Evolutionary conservation across 2,797 vertebrate species (phyloP), one percentile per base, ranked within the genome.

Genomic region (Ambastaia sidthimunki): DNA sequence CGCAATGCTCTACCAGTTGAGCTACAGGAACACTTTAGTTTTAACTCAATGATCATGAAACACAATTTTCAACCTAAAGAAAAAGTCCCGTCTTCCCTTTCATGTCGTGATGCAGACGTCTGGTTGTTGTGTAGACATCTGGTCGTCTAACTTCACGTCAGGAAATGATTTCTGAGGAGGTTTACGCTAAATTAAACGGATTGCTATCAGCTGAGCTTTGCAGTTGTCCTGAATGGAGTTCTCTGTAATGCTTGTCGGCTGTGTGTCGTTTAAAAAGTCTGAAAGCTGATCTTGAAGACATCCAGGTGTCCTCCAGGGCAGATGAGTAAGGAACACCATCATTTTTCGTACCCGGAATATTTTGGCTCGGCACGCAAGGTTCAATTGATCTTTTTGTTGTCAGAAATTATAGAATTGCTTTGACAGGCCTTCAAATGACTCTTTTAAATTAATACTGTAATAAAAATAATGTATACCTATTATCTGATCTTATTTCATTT

Each of bases 261-360:
- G 74, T 81, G 31, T 67, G 15, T 67, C 25, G 3, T 18, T 66
- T 60, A 65, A 66, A 37, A 66, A 47, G 69, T 41, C 47, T 71
- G 48, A n/a, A 55, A 54, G 50, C 23, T 63, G 66, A 47, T 62
- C 23, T 74, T 72, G 63, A 77, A 65, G 18, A 37, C 12, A 0
- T 47, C 72, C 76, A 76, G 77, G 81, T 74, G 76, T 82, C 44
- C 77, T 86, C 67, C 76, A 83, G 83, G 48, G 63, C 54, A 78
- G 23, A 37, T 60, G 47, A 59, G 31, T 15, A 3, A 60, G 54
- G 72, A 44, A 68, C 21, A 57, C 10, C 16, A 63, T n/a, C 7
- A 28, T 19, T 47, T 60, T 60, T 28, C 59, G 6, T 44, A 44
- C 12, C 12, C 12, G 19, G 1, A 37, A 21, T 19, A 11, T 71